Evolutionary conservation across 1,140 invertebrate species (phyloP), one percentile per base, ranked within the genome.

Genomic region (Pteromalus puparum): DNA sequence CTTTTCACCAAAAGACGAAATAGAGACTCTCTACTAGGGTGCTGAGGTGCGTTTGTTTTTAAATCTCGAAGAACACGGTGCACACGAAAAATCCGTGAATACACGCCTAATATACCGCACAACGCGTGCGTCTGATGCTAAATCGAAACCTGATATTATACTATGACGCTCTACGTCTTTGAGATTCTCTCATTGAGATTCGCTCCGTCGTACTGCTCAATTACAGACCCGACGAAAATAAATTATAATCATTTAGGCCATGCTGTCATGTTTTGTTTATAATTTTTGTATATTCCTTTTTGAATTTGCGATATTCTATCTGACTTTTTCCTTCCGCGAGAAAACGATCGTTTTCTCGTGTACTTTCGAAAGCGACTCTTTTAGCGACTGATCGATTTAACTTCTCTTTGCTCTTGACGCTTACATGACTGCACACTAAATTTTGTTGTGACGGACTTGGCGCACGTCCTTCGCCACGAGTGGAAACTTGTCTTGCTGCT

Each of bases 1-100:
- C 28, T 46, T 72, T 26, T 81, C 26, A 70, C 24, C 78, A 67
- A 81, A 46, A 81, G 67, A 72, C 67, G 67, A 81, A 72, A 72
- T 46, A 72, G 26, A 70, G 34, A 68, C 15, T 79, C 30, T 42
- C 30, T 65, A 78, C 48, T 61, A 21, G 13, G 28, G 18, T 78
- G 48, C 76, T 65, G 46, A 26, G 46, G 28, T 78, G 76, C 48
- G 48, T 30, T 48, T 79, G 13, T 26, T 18, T 74, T 42, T 42
- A 28, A 42, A 70, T 70, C 26, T 70, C 68, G 21, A 74, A 42
- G 34, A 21, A 74, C 12, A 42, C 34, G 10, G 72, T 74, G 72
- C 72, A 34, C 34, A 42, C 72, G 72, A 74, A 42, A 38, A 74
- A 42, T 70, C 26, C 68, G 68, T 30, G 68, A 70, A 70, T 30